Evolutionary conservation across 2,888 invertebrate genomes (phyloP).

Genomic region (Eremobia ochroleuca): DNA sequence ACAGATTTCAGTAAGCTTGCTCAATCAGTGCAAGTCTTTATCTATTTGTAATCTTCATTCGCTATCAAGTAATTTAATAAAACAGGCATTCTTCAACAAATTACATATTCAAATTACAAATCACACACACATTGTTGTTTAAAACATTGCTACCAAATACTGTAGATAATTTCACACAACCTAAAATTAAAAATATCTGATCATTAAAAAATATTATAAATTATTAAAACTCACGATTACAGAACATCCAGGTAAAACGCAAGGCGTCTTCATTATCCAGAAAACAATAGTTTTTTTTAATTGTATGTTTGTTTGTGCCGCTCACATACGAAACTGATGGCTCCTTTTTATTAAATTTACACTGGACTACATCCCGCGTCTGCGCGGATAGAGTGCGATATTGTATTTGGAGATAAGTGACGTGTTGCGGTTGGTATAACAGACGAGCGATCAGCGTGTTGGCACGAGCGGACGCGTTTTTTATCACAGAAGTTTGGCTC

Average conservation of each 20-base stretch:
- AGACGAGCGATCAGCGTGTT: slow-evolving; percentile 45
- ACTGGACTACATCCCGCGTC: slow-evolving; percentile 68
- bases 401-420: slow-evolving; percentile 79
- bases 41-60: not conserved
- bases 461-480: slow-evolving; percentile 32
- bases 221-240: slow-evolving; percentile 77
- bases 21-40: not conserved
- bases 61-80: not conserved
- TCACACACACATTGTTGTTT: not conserved
- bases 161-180: slow-evolving; percentile 16
- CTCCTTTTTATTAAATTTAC: slow-evolving; percentile 67
- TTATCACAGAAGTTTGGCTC: no score
- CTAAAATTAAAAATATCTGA: slow-evolving; percentile 26
- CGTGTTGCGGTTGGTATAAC: slow-evolving; percentile 63
- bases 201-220: slow-evolving; percentile 49
- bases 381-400: slow-evolving; percentile 65
- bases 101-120: not conserved
- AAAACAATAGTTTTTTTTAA: slow-evolving; percentile 21
- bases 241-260: slow-evolving; percentile 83
- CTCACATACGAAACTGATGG: slow-evolving; percentile 52
- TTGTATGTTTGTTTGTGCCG: slow-evolving; percentile 7
- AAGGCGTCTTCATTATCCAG: slow-evolving; percentile 80
- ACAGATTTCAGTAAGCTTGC: no score
- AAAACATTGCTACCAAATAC: slow-evolving; percentile 16
- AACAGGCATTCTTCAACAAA: not conserved